Conservation (phyloP, 2,113 vertebrate species). For the Catagonus wagneri region DNA sequence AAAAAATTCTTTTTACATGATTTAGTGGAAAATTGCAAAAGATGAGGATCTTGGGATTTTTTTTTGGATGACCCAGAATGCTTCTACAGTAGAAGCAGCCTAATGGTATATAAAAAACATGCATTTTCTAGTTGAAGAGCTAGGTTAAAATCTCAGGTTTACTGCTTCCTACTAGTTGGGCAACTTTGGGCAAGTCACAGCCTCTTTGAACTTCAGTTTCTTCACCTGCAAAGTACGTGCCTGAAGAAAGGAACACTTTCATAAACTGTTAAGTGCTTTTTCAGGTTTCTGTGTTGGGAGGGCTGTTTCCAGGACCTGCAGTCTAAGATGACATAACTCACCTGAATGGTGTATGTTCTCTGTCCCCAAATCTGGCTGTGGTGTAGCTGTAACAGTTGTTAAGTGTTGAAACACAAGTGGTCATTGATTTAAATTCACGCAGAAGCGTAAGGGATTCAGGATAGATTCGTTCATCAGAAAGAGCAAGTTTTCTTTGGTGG, state of each 20-base stretch:
- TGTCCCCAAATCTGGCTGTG: background rate
- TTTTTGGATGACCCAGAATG: background rate
- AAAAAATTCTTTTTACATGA: background rate
- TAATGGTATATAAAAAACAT: background rate
- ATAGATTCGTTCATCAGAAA: background rate
- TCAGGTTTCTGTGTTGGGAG: background rate
- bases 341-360: background rate
- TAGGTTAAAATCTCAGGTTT: background rate
- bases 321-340: background rate
- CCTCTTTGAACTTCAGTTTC: background rate
- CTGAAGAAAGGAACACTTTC: background rate
- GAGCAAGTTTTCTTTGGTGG: background rate
- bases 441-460: background rate
- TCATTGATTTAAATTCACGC: background rate
- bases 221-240: background rate
- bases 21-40: background rate
- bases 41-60: background rate
- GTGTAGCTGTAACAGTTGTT: background rate
- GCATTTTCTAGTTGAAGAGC: background rate
- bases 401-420: background rate
- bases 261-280: background rate
- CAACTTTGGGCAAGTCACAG: background rate
- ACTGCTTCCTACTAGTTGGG: background rate
- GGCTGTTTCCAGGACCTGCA: fast-evolving
- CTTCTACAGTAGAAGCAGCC: background rate